Conservation (phyloP, 2,113 vertebrate genomes). For the Epinephelus cyanopodus region DNA sequence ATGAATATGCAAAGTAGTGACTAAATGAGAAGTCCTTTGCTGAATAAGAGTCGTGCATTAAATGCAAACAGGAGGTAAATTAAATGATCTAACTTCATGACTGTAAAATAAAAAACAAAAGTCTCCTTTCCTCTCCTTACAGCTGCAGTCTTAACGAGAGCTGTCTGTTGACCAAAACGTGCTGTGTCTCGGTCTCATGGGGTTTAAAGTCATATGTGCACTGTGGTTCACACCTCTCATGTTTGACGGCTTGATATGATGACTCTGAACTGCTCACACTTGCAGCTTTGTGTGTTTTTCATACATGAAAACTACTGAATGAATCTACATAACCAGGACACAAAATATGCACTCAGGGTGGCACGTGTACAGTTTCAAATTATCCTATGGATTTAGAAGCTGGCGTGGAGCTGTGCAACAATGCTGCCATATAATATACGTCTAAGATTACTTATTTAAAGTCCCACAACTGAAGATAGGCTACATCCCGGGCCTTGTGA, state of each 20-base stretch:
- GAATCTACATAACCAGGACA: not conserved
- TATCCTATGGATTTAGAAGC: not conserved
- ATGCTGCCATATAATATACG: not conserved
- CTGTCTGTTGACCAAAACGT: constrained; percentile 7
- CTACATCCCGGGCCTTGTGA: not conserved
- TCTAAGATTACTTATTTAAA: not conserved
- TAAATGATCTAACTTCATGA: not conserved
- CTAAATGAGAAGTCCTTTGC: not conserved
- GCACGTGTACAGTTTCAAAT: not conserved
- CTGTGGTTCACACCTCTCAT: not conserved
- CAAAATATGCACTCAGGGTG: not conserved
- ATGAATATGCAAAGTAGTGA: not conserved
- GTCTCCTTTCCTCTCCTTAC: not conserved
- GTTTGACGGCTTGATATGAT: not conserved
- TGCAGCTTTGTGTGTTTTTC: not conserved
- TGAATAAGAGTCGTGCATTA: not conserved
- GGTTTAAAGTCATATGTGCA: constrained; percentile 6
- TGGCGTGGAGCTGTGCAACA: not conserved
- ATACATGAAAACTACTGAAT: not conserved
- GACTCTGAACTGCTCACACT: not conserved
- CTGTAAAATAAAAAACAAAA: not conserved
- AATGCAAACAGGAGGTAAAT: not conserved
- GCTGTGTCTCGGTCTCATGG: constrained; percentile 20
- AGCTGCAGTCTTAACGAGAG: not conserved
- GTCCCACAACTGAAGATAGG: not conserved